These are phyloP conservation scores for Lasioglossum albipes DNA, from an alignment of 1,140 invertebrate genomes.

Conservation along the genomic window DNA sequence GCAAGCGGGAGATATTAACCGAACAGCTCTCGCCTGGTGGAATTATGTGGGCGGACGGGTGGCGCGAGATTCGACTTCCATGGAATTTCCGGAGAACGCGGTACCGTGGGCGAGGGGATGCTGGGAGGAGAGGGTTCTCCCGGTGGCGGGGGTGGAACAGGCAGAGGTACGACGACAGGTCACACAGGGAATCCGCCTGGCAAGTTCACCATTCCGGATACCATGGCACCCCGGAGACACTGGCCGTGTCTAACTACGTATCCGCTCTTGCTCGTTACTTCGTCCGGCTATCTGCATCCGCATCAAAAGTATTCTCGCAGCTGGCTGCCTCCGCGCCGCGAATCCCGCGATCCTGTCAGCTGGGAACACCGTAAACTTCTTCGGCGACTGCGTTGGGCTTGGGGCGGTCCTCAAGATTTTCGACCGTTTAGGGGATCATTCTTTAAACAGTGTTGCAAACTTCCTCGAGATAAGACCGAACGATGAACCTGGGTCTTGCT, in stretches of 20 bases:
- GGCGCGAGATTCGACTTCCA: conserved; percentile 66
- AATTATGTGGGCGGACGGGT: conserved; percentile 70
- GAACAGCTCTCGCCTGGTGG: conserved; percentile 62
- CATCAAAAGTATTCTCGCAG: conserved; percentile 50
- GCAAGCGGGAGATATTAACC: conserved; percentile 71
- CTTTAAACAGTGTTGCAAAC: too few relatives aligned
- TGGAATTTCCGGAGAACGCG: conserved; percentile 65
- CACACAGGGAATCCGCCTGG: conserved; percentile 46
- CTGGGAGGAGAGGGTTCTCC: background rate
- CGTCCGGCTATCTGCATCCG: conserved; percentile 43
- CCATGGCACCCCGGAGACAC: conserved; percentile 56
- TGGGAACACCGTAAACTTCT: background rate
- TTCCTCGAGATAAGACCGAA: too few relatives aligned
- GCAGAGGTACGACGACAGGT: conserved; percentile 44
- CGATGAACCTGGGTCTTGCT: too few relatives aligned
- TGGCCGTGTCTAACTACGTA: conserved; percentile 44
- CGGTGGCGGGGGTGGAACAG: background rate
- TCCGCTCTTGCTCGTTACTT: conserved; percentile 51
- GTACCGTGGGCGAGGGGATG: conserved; percentile 19
- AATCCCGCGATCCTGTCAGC: background rate
- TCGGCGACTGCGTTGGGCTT: background rate
- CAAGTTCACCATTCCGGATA: conserved; percentile 58
- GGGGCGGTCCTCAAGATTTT: too few relatives aligned
- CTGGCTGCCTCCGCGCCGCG: background rate
- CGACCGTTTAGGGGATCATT: too few relatives aligned